These are phyloP conservation scores for Berghia stephanieae DNA, from an alignment of 1,140 invertebrate genomes.

Conservation along the genomic window DNA sequence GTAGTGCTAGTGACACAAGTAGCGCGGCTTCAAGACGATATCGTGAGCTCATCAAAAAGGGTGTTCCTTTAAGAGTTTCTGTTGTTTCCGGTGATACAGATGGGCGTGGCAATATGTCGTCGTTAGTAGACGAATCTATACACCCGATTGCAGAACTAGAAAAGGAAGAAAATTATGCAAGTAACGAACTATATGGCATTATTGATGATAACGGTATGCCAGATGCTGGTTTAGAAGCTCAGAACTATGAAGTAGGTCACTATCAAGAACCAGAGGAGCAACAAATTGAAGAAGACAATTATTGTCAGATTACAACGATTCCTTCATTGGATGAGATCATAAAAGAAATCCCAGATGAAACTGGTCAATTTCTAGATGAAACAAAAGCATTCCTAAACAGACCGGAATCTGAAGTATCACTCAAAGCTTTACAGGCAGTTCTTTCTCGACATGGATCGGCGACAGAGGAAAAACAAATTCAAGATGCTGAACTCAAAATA, in stretches of 20 bases:
- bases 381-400: slow-evolving; percentile 39
- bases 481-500: slow-evolving; percentile 45
- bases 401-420: slow-evolving; percentile 31
- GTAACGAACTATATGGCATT: too few species aligned
- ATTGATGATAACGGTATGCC: too few species aligned
- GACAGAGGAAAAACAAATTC: slow-evolving; percentile 17
- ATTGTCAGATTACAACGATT: slow-evolving; percentile 16
- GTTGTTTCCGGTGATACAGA: slow-evolving; percentile 33
- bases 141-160: not conserved
- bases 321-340: slow-evolving; percentile 39
- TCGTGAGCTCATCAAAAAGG: slow-evolving; percentile 51
- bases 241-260: too few species aligned
- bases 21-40: slow-evolving; percentile 49
- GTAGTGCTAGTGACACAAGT: slow-evolving; percentile 32
- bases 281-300: too few species aligned
- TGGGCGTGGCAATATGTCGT: not conserved
- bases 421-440: slow-evolving; percentile 40
- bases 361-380: slow-evolving; percentile 30
- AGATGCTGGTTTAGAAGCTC: too few species aligned
- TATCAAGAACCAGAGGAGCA: too few species aligned
- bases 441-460: slow-evolving; percentile 34
- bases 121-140: not conserved
- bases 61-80: slow-evolving; percentile 54
- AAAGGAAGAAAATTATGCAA: too few species aligned
- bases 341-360: slow-evolving; percentile 47